Percentiles rank a stretch among this genome's conserved stretches.
Evolutionary conservation across 2,797 vertebrate species (phyloP).

Genomic region (Pachyuromys duprasi): DNA sequence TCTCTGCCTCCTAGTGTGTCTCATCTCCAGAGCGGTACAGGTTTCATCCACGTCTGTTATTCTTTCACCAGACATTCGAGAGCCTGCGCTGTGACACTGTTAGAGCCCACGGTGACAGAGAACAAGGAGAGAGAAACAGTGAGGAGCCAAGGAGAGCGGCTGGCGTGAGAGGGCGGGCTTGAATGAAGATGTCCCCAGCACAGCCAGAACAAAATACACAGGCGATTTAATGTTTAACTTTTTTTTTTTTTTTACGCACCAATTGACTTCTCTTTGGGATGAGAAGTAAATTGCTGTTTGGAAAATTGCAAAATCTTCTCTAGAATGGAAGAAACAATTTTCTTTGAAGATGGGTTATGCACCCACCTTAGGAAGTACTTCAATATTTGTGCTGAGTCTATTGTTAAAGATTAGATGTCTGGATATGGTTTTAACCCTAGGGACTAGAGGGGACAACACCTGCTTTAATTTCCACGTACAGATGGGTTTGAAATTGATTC

Average conservation of each 20-base stretch:
- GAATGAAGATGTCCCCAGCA: background rate
- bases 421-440: background rate
- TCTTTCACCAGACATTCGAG: background rate
- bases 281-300: background rate
- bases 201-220: background rate
- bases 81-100: accelerated
- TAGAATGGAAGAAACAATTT: background rate
- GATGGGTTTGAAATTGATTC: background rate
- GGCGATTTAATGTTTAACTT: background rate
- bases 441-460: background rate
- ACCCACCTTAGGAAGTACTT: background rate
- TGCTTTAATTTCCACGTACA: background rate
- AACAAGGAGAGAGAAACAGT: background rate
- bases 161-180: too few species aligned
- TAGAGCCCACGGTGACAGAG: background rate
- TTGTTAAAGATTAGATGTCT: background rate
- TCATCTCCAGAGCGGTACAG: background rate
- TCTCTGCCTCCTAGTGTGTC: background rate
- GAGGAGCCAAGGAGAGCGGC: background rate
- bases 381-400: background rate
- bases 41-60: background rate
- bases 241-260: background rate
- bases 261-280: background rate
- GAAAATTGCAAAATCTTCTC: background rate
- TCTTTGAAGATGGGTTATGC: background rate